These are phyloP conservation scores for Drosophila formosana DNA, from an alignment of 2,888 invertebrate genomes.

Conservation along the genomic window DNA sequence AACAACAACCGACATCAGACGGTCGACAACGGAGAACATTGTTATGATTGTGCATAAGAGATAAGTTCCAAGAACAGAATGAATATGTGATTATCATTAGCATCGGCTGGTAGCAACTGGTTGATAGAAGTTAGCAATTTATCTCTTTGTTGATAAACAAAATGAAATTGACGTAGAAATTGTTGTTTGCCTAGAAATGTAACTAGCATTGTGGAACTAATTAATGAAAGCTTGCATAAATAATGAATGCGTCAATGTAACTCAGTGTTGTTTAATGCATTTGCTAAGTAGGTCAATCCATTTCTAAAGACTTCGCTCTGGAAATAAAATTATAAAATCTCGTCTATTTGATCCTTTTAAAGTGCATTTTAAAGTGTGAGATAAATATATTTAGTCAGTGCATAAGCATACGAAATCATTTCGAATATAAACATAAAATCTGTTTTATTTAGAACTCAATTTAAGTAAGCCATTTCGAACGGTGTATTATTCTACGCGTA, in stretches of 20 bases:
- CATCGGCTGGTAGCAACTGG: conserved; percentile 20
- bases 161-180: conserved; percentile 18
- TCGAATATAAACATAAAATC: not conserved
- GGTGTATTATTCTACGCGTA: not conserved
- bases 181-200: conserved; percentile 37
- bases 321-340: too few relatives aligned
- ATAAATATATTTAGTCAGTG: not conserved
- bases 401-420: not conserved
- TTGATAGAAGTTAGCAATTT: conserved; percentile 10
- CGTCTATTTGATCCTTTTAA: too few relatives aligned
- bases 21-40: not conserved
- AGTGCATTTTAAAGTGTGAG: not conserved
- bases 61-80: conserved; percentile 50
- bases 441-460: not conserved
- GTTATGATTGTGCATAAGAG: conserved; percentile 19
- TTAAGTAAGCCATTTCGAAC: not conserved
- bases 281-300: not conserved
- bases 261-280: not conserved
- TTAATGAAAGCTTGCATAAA: conserved; percentile 10
- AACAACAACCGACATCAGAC: conserved; percentile 7
- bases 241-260: conserved; percentile 14
- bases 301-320: not conserved
- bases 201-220: conserved; percentile 8
- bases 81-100: conserved; percentile 31
- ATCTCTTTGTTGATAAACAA: conserved; percentile 17